phyloP scores from a whole-genome alignment of 2,888 invertebrate genomes.

The Xanthostigma xanthostigma region DNA sequence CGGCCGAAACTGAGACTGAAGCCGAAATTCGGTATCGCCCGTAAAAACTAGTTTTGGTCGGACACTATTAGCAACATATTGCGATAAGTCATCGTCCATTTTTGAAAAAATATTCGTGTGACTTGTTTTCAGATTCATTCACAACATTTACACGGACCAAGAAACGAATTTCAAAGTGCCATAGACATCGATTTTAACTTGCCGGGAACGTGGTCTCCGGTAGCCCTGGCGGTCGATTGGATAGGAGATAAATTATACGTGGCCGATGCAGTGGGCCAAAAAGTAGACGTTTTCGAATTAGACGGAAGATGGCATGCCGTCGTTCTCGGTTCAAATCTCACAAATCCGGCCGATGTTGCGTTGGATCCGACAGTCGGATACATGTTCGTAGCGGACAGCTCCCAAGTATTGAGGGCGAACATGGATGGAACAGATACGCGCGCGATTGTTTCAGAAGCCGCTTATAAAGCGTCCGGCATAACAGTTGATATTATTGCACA shows the following conservation, averaged over 20 bases:
- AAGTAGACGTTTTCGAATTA: slow-evolving; percentile 86
- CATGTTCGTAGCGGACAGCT: slow-evolving; percentile 77
- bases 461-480: slow-evolving; percentile 86
- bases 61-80: too few species aligned
- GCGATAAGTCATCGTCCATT: too few species aligned
- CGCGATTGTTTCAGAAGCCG: slow-evolving; percentile 79
- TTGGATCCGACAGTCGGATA: slow-evolving; percentile 82
- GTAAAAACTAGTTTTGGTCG: too few species aligned
- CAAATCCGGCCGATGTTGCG: slow-evolving; percentile 80
- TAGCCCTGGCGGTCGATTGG: slow-evolving; percentile 92
- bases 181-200: slow-evolving; percentile 51
- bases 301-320: slow-evolving; percentile 80
- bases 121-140: slow-evolving; percentile 38
- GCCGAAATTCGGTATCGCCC: too few species aligned
- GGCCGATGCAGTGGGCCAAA: slow-evolving; percentile 82
- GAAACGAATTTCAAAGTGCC: slow-evolving; percentile 29
- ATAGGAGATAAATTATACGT: slow-evolving; percentile 92
- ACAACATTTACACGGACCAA: slow-evolving; percentile 33
- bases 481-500: slow-evolving; percentile 81
- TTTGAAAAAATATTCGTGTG: slow-evolving; percentile 1
- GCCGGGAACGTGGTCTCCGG: slow-evolving; percentile 78
- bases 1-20: too few species aligned
- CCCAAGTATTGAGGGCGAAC: slow-evolving; percentile 70
- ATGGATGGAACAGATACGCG: slow-evolving; percentile 85
- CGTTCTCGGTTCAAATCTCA: slow-evolving; percentile 79